Conservation (phyloP, 2,888 invertebrate genomes). For the Pseudanteris insignis region DNA sequence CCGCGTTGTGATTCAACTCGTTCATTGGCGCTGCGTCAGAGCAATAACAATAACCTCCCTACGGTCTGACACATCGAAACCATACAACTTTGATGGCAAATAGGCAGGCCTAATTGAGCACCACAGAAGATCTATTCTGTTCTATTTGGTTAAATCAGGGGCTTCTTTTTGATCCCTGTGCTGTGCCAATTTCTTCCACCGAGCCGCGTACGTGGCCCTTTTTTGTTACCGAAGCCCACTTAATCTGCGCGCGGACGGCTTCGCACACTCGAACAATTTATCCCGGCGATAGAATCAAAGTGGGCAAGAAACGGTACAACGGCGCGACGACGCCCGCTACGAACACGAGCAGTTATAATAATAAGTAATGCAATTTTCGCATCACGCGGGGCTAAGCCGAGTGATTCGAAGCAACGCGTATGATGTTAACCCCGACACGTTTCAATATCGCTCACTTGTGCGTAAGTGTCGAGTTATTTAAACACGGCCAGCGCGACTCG, state of each 20-base stretch:
- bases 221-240: constrained; percentile 16
- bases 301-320: constrained; percentile 1
- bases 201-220: constrained; percentile 8
- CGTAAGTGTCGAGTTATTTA: constrained; percentile 47
- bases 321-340: constrained; percentile 4
- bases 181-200: constrained; percentile 28
- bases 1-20: constrained; percentile 22
- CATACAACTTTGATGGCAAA: constrained; percentile 45
- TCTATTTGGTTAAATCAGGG: constrained; percentile 50
- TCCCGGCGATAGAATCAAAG: not conserved
- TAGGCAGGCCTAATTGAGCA: constrained; percentile 52
- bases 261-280: constrained; percentile 2
- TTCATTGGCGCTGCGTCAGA: constrained; percentile 12
- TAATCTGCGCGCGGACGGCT: constrained; percentile 24
- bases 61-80: constrained; percentile 31
- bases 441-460: constrained; percentile 36
- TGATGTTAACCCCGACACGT: constrained; percentile 27
- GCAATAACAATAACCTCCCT: constrained; percentile 13
- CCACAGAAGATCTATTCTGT: constrained; percentile 47
- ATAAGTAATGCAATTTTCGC: constrained; percentile 25
- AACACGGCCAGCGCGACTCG: constrained; percentile 55
- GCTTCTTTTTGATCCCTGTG: constrained; percentile 48
- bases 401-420: constrained; percentile 19
- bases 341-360: constrained; percentile 13
- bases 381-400: constrained; percentile 8